phyloP scores from a whole-genome alignment of 2,797 vertebrate species.

The Coregonus sp. region DNA sequence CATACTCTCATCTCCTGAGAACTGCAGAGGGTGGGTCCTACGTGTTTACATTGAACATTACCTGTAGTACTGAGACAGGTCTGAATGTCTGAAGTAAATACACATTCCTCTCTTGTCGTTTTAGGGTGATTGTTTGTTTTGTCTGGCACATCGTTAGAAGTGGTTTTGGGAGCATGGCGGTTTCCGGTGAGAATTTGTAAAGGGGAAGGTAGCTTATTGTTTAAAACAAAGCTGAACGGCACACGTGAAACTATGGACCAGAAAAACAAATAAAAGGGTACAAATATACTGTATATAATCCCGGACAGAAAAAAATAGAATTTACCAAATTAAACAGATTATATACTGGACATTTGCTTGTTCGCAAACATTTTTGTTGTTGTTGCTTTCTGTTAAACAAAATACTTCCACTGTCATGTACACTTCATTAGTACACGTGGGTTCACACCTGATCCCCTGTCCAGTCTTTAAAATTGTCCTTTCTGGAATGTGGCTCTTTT shows the following conservation, averaged over 20 bases:
- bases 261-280: too few species aligned
- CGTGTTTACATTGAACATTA: neutral
- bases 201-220: neutral
- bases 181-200: conserved; percentile 35
- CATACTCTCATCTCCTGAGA: neutral
- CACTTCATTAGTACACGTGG: conserved; percentile 7
- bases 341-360: too few species aligned
- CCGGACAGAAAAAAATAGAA: too few species aligned
- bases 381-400: too few species aligned
- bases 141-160: conserved; percentile 44
- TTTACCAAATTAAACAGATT: too few species aligned
- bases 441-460: neutral
- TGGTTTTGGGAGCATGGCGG: conserved; percentile 44
- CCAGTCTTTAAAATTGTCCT: conserved; percentile 4
- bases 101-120: conserved; percentile 35
- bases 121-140: conserved; percentile 22
- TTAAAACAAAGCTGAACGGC: neutral
- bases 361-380: too few species aligned
- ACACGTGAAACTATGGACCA: neutral
- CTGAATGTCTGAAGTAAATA: conserved; percentile 11
- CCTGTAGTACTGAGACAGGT: neutral
- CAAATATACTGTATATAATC: too few species aligned
- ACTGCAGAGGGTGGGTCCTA: neutral
- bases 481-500: neutral
- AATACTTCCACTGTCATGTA: neutral